A percentile compares a stretch with the other conserved stretches of the same genome.
These are phyloP conservation scores for Pelosia muscerda DNA, from an alignment of 2,888 invertebrate genomes.

Conservation along the genomic window DNA sequence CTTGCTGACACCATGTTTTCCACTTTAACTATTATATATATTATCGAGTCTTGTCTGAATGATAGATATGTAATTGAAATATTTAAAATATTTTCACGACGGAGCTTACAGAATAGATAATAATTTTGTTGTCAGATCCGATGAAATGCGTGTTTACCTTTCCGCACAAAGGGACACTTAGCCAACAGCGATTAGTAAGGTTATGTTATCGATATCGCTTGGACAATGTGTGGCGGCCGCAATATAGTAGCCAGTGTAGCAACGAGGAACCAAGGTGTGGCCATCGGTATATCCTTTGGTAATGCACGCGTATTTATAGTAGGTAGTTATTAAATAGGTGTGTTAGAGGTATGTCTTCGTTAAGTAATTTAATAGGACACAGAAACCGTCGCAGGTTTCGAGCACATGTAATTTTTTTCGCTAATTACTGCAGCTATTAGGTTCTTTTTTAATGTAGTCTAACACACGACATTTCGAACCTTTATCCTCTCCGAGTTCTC, in stretches of 20 bases:
- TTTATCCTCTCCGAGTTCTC: no score
- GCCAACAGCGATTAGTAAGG: slow-evolving; percentile 19
- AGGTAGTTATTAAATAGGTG: no score
- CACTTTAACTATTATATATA: no score
- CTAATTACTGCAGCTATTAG: no score
- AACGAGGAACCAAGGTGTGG: slow-evolving; percentile 16
- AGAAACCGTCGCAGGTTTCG: background rate
- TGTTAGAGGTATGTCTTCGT: background rate
- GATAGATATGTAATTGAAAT: background rate
- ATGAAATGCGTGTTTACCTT: slow-evolving; percentile 25
- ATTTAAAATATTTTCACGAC: background rate
- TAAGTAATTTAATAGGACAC: background rate
- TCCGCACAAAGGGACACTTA: slow-evolving; percentile 30
- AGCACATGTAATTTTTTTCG: background rate
- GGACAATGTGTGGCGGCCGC: slow-evolving; percentile 1
- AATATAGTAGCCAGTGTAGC: background rate
- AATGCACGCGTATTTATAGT: no score
- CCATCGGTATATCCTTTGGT: background rate
- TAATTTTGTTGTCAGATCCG: background rate
- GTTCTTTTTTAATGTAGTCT: no score
- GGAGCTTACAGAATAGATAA: background rate
- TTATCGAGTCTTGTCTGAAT: background rate
- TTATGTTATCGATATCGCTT: background rate
- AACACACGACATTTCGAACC: no score
- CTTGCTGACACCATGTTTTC: no score